Evolutionary conservation across 2,888 invertebrate genomes (phyloP).

Genomic region (Horisme vitalbata): DNA sequence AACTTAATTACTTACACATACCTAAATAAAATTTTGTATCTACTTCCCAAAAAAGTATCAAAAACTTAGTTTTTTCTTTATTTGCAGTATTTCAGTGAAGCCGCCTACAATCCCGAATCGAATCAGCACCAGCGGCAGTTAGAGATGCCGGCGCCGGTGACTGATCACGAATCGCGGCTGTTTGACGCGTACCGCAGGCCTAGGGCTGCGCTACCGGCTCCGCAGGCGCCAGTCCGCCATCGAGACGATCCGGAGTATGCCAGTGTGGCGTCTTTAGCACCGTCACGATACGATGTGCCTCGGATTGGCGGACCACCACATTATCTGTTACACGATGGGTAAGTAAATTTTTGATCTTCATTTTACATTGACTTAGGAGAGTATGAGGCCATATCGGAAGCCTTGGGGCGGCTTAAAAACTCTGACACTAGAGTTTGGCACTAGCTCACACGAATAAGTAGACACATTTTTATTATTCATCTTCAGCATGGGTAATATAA

Average conservation of each 20-base stretch:
- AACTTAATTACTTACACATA: not conserved
- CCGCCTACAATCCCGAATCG: slow-evolving; percentile 94
- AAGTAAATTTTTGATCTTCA: not conserved
- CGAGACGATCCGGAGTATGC: slow-evolving; percentile 76
- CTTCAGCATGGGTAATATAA: too few species aligned
- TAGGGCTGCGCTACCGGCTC: slow-evolving; percentile 65
- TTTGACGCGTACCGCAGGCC: slow-evolving; percentile 76
- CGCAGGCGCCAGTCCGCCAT: slow-evolving; percentile 59
- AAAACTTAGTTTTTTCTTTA: too few species aligned
- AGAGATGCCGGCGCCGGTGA: slow-evolving; percentile 75
- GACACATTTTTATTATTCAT: too few species aligned
- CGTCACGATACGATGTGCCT: slow-evolving; percentile 61
- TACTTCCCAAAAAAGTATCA: not conserved
- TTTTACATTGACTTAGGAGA: too few species aligned
- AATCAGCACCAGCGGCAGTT: slow-evolving; percentile 84
- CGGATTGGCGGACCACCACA: slow-evolving; percentile 59
- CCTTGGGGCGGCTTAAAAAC: too few species aligned
- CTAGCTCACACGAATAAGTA: too few species aligned
- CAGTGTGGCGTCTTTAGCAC: slow-evolving; percentile 68
- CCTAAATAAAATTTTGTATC: not conserved
- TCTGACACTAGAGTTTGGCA: too few species aligned
- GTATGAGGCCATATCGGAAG: too few species aligned
- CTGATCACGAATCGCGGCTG: slow-evolving; percentile 77
- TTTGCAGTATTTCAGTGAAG: slow-evolving; percentile 92
- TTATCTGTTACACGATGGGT: slow-evolving; percentile 75